phyloP scores from a whole-genome alignment of 2,113 vertebrate genomes.

The Muntiacus muntjak region DNA sequence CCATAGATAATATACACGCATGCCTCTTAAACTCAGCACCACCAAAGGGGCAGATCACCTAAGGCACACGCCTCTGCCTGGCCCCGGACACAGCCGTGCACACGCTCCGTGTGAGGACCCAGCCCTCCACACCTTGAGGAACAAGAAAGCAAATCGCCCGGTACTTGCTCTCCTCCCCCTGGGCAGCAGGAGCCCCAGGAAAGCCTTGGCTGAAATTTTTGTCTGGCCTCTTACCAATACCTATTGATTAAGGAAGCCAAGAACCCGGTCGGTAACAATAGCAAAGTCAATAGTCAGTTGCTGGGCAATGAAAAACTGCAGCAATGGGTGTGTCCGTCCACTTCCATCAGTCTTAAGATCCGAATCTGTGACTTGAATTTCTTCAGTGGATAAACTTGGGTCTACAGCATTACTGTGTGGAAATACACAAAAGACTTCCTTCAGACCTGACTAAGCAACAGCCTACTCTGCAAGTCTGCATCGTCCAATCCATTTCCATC shows the following conservation, averaged over 20 bases:
- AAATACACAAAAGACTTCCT: not conserved
- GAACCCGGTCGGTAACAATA: not conserved
- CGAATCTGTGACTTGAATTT: not conserved
- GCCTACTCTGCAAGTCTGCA: not conserved
- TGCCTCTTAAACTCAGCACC: not conserved
- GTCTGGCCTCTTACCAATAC: not conserved
- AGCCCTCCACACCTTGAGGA: too few species aligned
- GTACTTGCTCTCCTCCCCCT: not conserved
- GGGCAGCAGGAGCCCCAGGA: not conserved
- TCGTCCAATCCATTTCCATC: not conserved
- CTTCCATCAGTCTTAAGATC: not conserved
- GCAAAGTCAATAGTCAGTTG: not conserved
- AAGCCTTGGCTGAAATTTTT: not conserved
- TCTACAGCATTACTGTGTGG: too few species aligned
- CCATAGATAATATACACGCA: too few species aligned
- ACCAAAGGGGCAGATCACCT: not conserved
- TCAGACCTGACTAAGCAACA: not conserved
- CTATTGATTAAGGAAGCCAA: not conserved
- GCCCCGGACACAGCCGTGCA: not conserved
- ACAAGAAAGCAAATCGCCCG: not conserved
- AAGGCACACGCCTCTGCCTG: not conserved
- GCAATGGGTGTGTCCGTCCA: not conserved
- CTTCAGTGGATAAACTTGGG: not conserved
- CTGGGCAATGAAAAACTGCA: not conserved
- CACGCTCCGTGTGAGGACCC: accelerated